phyloP scores from a whole-genome alignment of 1,140 invertebrate genomes.

The Pristionchus pacificus region DNA sequence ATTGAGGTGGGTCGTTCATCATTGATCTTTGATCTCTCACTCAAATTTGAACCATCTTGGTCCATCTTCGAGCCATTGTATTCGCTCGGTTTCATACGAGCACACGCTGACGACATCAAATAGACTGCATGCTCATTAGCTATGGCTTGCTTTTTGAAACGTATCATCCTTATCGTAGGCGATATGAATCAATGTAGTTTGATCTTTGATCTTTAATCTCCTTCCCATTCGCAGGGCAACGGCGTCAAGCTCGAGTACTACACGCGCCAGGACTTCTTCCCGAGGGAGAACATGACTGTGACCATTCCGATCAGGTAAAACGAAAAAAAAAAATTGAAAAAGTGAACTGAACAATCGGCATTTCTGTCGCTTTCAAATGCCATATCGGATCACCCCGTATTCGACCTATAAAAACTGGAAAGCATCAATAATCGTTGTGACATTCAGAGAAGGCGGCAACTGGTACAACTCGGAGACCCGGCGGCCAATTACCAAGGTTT shows the following conservation, averaged over 20 bases:
- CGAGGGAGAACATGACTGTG: constrained; percentile 41
- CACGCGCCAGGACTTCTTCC: constrained; percentile 48
- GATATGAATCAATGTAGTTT: constrained; percentile 18
- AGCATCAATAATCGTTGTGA: constrained; percentile 61
- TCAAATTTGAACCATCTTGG: too few species aligned
- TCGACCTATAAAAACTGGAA: constrained; percentile 61
- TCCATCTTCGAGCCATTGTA: too few species aligned
- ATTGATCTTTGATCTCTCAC: too few species aligned
- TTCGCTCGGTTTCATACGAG: too few species aligned
- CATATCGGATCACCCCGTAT: constrained; percentile 8
- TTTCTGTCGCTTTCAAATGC: constrained; percentile 32
- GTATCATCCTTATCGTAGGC: not conserved
- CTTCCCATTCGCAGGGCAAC: constrained; percentile 59
- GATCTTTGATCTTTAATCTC: constrained; percentile 50
- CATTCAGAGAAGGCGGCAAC: constrained; percentile 50
- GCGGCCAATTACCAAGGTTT: constrained; percentile 65
- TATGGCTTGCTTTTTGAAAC: too few species aligned
- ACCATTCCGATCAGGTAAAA: constrained; percentile 28
- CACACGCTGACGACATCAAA: too few species aligned
- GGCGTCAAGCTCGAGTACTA: constrained; percentile 64
- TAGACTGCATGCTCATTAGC: too few species aligned
- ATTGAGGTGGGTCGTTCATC: constrained; percentile 64
- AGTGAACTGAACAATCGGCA: constrained; percentile 49
- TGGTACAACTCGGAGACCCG: constrained; percentile 55
- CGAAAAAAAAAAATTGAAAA: too few species aligned